Evolutionary conservation across 2,113 vertebrate genomes (phyloP).

Genomic region (Leptodactylus fuscus): DNA sequence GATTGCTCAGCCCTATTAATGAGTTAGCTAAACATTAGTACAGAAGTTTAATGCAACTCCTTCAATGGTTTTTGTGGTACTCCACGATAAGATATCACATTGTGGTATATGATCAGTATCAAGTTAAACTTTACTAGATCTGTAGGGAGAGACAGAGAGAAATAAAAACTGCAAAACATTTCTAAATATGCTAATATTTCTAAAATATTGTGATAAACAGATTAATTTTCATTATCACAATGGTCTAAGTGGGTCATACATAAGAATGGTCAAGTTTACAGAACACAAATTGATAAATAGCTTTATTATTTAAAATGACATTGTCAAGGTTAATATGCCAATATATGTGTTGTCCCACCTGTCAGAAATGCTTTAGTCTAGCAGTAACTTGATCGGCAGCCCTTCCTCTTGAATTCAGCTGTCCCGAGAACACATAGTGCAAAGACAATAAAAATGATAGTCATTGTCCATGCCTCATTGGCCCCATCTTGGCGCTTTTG

Average conservation of each 20-base stretch:
- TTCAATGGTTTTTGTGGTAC: too few species aligned
- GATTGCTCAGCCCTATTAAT: too few species aligned
- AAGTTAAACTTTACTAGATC: too few species aligned
- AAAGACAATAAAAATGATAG: constrained; percentile 43
- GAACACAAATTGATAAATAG: not conserved
- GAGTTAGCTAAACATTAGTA: too few species aligned
- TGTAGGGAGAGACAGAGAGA: too few species aligned
- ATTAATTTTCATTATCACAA: not conserved
- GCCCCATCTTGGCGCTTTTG: constrained; percentile 48
- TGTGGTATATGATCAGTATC: too few species aligned
- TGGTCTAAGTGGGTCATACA: not conserved
- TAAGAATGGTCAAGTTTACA: not conserved
- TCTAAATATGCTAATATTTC: too few species aligned
- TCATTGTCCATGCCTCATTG: constrained; percentile 53
- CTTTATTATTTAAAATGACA: constrained; percentile 20
- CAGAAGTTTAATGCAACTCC: too few species aligned
- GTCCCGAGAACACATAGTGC: constrained; percentile 35
- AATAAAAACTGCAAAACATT: too few species aligned
- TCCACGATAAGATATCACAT: too few species aligned
- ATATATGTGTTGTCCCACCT: constrained; percentile 8
- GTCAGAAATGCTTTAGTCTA: constrained; percentile 4
- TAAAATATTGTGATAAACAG: not conserved
- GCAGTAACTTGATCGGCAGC: constrained; percentile 48
- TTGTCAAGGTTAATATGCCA: constrained; percentile 39
- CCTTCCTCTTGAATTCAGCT: constrained; percentile 37